Evolutionary conservation across 2,797 vertebrate species (phyloP).

Genomic region (Alfaro cultratus): DNA sequence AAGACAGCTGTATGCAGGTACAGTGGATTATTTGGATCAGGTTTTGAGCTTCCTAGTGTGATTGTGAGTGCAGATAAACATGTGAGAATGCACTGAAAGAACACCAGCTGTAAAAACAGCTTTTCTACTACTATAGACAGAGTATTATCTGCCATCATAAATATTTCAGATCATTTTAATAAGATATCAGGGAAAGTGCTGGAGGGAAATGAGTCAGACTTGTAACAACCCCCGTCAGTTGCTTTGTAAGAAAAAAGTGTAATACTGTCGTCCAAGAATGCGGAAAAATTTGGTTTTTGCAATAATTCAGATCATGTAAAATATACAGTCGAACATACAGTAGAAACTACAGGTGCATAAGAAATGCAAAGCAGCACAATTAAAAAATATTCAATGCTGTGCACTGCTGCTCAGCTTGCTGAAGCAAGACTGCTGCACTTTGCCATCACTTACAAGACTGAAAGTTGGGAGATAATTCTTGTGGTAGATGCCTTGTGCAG

Average conservation of each 20-base stretch:
- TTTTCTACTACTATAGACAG: neutral
- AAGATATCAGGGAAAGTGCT: neutral
- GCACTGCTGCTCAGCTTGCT: neutral
- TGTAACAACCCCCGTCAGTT: neutral
- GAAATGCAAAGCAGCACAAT: neutral
- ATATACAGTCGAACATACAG: neutral
- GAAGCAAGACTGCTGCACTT: neutral
- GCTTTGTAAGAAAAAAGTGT: neutral
- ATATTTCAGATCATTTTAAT: neutral
- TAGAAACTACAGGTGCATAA: neutral
- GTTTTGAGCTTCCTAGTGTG: neutral
- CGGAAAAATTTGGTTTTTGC: neutral
- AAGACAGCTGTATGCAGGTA: slow-evolving; percentile 8
- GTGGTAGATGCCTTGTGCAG: neutral
- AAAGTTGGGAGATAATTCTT: neutral
- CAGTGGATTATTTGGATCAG: slow-evolving; percentile 7
- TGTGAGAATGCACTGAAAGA: neutral
- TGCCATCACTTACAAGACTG: neutral
- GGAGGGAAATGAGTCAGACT: neutral
- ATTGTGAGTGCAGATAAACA: slow-evolving; percentile 24
- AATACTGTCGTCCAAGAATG: neutral
- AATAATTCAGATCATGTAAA: neutral
- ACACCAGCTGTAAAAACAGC: slow-evolving; percentile 8
- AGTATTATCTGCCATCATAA: neutral
- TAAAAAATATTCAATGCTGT: neutral